Percentiles rank a stretch among this genome's conserved stretches.
These are phyloP conservation scores for Cathartes aura DNA, from an alignment of 2,113 vertebrate genomes.

Conservation along the genomic window DNA sequence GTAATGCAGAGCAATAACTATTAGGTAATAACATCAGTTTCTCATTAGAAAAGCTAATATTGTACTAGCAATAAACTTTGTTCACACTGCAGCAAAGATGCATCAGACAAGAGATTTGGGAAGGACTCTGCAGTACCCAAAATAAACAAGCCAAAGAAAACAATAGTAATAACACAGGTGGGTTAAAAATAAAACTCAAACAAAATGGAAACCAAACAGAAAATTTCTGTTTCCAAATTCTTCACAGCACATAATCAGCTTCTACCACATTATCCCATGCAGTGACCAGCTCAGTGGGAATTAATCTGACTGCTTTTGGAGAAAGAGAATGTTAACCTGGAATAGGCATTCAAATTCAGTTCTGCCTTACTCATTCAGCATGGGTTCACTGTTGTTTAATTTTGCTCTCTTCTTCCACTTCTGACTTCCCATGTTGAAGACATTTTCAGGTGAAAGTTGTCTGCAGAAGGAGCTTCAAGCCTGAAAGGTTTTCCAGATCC, in stretches of 20 bases:
- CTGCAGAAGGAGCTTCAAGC: neutral
- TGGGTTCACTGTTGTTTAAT: neutral
- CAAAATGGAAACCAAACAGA: neutral
- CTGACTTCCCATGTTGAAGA: neutral
- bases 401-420: neutral
- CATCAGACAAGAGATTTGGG: neutral
- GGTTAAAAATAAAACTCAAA: neutral
- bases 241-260: neutral
- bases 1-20: constrained; percentile 61
- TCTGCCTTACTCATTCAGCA: neutral
- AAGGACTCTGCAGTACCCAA: neutral
- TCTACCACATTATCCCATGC: neutral
- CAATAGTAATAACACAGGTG: neutral
- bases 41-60: constrained; percentile 73
- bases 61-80: constrained; percentile 58
- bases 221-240: neutral
- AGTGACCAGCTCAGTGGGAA: neutral
- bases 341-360: neutral
- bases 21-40: constrained; percentile 54
- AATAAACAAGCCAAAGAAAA: neutral
- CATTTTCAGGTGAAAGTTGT: neutral
- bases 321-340: neutral
- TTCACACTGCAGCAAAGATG: neutral
- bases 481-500: neutral
- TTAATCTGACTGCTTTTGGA: neutral